Conservation (phyloP, 2,113 vertebrate species). For the Oryzias melastigma region DNA sequence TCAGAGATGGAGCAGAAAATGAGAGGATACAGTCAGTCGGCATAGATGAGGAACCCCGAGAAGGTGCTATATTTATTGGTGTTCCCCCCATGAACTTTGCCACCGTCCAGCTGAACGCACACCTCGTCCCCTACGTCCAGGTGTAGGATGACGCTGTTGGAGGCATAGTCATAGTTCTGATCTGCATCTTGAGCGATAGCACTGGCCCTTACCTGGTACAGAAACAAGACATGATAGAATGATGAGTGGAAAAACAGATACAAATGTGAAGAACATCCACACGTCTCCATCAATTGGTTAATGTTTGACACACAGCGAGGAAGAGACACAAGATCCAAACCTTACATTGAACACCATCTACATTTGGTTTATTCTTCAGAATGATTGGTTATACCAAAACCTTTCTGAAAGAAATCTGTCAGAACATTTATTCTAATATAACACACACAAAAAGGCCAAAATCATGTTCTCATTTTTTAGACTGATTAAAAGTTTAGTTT, state of each 20-base stretch:
- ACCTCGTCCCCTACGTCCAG: conserved; percentile 92
- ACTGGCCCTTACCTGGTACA: conserved; percentile 84
- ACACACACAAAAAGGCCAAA: too few species aligned
- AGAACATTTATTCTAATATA: too few species aligned
- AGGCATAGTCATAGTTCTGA: conserved; percentile 93
- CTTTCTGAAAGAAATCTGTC: too few species aligned
- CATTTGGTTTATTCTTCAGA: too few species aligned
- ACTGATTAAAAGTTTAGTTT: too few species aligned
- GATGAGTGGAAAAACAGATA: neutral
- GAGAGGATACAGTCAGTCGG: conserved; percentile 70
- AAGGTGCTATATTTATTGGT: conserved; percentile 97
- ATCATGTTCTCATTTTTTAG: too few species aligned
- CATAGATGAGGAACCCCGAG: conserved; percentile 93
- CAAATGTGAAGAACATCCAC: neutral
- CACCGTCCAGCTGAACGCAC: conserved; percentile 89
- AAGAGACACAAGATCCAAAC: too few species aligned
- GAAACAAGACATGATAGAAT: neutral
- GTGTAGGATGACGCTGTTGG: conserved; percentile 91
- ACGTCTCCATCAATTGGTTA: neutral
- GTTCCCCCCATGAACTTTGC: conserved; percentile 91
- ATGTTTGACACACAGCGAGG: too few species aligned
- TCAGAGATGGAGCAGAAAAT: conserved; percentile 19
- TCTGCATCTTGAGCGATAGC: conserved; percentile 82
- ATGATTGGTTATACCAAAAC: too few species aligned
- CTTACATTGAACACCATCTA: too few species aligned